Base-by-base conservation (phyloP, 1,140 invertebrate genomes). In the Eumeta japonica region DNA sequence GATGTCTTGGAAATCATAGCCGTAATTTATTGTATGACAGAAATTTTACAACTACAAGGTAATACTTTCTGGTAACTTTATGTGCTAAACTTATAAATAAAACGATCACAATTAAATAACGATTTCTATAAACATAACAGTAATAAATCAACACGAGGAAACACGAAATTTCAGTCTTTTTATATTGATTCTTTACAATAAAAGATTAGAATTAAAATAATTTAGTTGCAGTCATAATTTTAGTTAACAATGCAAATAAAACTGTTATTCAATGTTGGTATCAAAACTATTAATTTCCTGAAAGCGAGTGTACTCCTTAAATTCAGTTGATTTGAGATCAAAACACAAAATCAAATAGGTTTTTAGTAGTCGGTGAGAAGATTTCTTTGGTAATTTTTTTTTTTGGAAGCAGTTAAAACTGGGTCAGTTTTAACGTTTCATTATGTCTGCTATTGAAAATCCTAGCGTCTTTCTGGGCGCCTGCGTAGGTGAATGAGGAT, bases 361-460 rank as follows among this genome's bases (percentile, higher is more conserved):
- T n/a, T n/a, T n/a, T n/a, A n/a, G 51, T 48, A 55, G 50, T 60
- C 52, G 36, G 49, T 45, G 45, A 45, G 36, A 52, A 50, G 50
- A 28, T n/a, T 43, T 56, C 58, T 61, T 61, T 61, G 58, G 58
- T 46, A 49, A 49, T n/a, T n/a, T n/a, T n/a, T n/a, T n/a, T n/a
- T n/a, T n/a, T n/a, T n/a, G n/a, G n/a, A n/a, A n/a, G n/a, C n/a
- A n/a, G n/a, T n/a, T n/a, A n/a, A 45, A 24, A 19, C 17, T 37
- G 35, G 28, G 19, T 29, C 18, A 35, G 16, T 14, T 20, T 68
- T 83, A 88, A 75, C 85, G 82, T 60, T 82, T 86, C 86, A 90
- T 87, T 29, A 90, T 89, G 50, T 90, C 87, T 48, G 87, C 88
- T 65, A 90, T 90, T 46, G 81, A 86, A 67, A 89, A 90, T 1